Evolutionary conservation across 2,888 invertebrate genomes (phyloP).

Genomic region (Nephrotoma appendiculata): DNA sequence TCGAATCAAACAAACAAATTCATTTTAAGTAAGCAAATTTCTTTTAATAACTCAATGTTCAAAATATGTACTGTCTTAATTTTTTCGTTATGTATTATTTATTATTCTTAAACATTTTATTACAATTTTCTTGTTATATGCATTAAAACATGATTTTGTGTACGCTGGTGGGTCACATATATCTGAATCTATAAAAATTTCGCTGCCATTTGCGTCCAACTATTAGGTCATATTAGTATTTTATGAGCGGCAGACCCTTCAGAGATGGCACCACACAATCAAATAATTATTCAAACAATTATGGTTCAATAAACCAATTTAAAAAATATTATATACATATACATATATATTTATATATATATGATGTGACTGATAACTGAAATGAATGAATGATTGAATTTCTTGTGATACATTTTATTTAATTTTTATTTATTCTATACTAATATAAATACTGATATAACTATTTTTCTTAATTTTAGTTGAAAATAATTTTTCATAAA

Average conservation of each 20-base stretch:
- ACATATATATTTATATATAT: too few species aligned
- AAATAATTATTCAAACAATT: not conserved
- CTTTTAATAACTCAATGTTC: not conserved
- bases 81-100: not conserved
- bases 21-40: not conserved
- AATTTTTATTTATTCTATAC: not conserved
- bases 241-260: not conserved
- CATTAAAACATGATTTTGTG: not conserved
- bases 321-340: not conserved
- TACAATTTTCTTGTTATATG: not conserved
- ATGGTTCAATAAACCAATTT: not conserved
- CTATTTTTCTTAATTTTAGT: constrained; percentile 5
- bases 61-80: not conserved
- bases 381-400: not conserved
- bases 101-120: not conserved
- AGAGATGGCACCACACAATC: not conserved
- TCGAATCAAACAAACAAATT: not conserved
- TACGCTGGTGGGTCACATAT: not conserved
- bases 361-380: not conserved
- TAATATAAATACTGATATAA: not conserved
- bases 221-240: not conserved
- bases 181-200: not conserved
- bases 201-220: not conserved
- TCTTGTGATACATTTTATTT: not conserved
- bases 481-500: constrained; percentile 9